Conservation (phyloP, 2,888 invertebrate genomes). For the Mechanitis mazaeus region DNA sequence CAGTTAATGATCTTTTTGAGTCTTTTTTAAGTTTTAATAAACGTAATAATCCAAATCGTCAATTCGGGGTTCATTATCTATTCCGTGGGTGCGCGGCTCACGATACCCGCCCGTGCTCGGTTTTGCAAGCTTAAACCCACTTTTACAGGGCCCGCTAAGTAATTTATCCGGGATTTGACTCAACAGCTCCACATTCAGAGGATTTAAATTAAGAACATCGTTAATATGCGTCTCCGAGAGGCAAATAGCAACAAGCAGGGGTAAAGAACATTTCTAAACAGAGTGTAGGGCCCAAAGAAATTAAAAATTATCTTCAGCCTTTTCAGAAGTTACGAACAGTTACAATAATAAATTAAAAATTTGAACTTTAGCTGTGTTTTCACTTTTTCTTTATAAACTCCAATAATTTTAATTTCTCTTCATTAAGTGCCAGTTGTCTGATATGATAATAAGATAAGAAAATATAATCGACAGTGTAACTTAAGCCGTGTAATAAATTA, state of each 20-base stretch:
- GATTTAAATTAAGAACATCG: conserved; percentile 62
- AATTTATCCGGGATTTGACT: conserved; percentile 64
- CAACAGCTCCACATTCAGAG: conserved; percentile 54
- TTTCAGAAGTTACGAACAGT: no score
- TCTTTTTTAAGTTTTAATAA: conserved; percentile 21
- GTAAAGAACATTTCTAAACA: conserved; percentile 22
- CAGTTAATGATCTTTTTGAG: conserved; percentile 16
- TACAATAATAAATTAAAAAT: no score
- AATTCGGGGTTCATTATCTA: conserved; percentile 28
- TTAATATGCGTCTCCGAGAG: conserved; percentile 59
- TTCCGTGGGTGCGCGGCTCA: conserved; percentile 25
- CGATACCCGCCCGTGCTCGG: conserved; percentile 28
- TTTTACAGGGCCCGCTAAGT: conserved; percentile 41
- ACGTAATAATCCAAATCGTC: conserved; percentile 21
- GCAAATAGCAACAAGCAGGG: conserved; percentile 53
- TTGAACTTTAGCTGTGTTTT: no score
- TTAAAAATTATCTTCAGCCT: no score
- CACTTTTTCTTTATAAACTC: no score
- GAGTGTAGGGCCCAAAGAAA: conserved; percentile 8
- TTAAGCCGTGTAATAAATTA: no score
- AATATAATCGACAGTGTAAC: no score
- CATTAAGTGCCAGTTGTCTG: no score
- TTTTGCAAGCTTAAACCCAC: conserved; percentile 27
- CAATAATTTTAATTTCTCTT: no score
- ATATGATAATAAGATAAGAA: no score